Evolutionary conservation across 2,888 invertebrate species (phyloP), one percentile per base, ranked within the genome.

Genomic region (Caprella mutica): DNA sequence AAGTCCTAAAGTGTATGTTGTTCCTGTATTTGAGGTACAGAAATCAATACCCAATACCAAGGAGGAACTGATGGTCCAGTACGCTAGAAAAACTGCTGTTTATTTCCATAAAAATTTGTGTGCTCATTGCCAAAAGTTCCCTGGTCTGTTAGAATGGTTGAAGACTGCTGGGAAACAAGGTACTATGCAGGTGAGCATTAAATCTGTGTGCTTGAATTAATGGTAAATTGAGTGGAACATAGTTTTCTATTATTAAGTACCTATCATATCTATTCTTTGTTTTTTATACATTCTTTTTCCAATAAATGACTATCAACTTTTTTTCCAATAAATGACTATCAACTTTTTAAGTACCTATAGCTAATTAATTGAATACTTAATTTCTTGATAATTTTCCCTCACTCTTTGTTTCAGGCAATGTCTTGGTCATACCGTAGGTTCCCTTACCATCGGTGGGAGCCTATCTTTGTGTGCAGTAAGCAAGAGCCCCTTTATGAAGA

Each of bases 61-160:
- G 73, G 81, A 81, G 9, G 80, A 83, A 68, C 76, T 80, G 69
- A 75, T 77, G 5, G 55, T 65, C 61, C 86, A 90, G 82, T 73
- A 91, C 68, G 77, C 78, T 58, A 80, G 80, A 48, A 84, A 85
- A 61, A 81, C 84, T 40, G 91, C 90, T 12, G 84, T 92, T 71
- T 88, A 89, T 44, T 93, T 93, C 73, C 92, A 93, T 73, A 88
- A 90, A 71, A 85, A 83, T 69, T 81, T 91, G 51, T 92, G 91
- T 71, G 82, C 89, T 5, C 82, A 83, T 64, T 92, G 92, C 71
- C 92, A 93, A 72, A 86, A 67, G 33, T 69, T 70, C 55, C 71
- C 71, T 35, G 62, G 59, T 21, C 39, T 65, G 26, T 27, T 48
- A 9, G 56, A 59, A 30, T 65, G 62, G 58, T 21, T 60, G 19